Evolutionary conservation across 92 coral and sea anemone species (phyloP).

Genomic region (Parazoanthus swiftii): DNA sequence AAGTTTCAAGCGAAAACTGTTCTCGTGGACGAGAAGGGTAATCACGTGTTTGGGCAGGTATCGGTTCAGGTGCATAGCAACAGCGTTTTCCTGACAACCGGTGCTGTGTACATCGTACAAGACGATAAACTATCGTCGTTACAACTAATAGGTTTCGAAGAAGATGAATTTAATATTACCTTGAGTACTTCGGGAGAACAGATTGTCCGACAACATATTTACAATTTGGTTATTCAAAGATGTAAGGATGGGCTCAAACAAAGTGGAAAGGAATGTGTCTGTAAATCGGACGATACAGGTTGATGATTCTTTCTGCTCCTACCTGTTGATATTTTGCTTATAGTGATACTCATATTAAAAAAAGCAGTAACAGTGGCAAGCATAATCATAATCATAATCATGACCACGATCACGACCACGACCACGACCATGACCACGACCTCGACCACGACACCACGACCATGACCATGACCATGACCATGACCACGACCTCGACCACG

Average conservation of each 20-base stretch:
- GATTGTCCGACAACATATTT: conserved; percentile 45
- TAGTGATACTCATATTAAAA: too few species aligned
- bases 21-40: conserved; percentile 65
- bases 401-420: too few species aligned
- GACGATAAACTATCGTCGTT: conserved; percentile 29
- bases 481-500: too few species aligned
- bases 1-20: conserved; percentile 53
- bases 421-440: too few species aligned
- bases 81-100: conserved; percentile 22
- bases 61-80: conserved; percentile 39
- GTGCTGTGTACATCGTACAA: conserved; percentile 23
- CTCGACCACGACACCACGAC: too few species aligned
- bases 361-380: background rate
- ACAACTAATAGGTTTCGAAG: conserved; percentile 47
- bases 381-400: too few species aligned
- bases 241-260: conserved; percentile 71
- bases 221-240: conserved; percentile 43
- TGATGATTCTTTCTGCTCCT: background rate
- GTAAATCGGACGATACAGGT: conserved; percentile 36
- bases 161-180: conserved; percentile 46
- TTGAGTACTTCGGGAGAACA: conserved; percentile 66
- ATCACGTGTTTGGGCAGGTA: conserved; percentile 60
- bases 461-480: too few species aligned
- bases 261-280: conserved; percentile 44
- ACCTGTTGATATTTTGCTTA: background rate